Percentiles rank a stretch among this genome's conserved stretches.
Conservation (phyloP, 2,113 vertebrate species). For the Rousettus leschenaultii region DNA sequence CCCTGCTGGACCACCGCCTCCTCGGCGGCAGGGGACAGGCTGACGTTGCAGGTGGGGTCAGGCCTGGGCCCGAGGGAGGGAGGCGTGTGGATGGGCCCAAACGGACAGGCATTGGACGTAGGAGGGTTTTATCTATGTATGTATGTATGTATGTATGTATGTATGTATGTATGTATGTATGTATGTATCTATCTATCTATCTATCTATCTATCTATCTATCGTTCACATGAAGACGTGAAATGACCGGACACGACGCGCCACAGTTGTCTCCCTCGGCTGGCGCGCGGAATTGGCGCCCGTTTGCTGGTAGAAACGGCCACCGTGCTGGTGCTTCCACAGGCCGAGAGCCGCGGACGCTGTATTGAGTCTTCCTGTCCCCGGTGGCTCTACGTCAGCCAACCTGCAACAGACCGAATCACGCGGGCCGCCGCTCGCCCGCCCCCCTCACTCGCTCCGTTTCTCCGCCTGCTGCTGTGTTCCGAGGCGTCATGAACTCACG, state of each 20-base stretch:
- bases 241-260: background rate
- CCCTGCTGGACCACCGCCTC: background rate
- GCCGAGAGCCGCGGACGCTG: background rate
- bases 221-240: background rate
- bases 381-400: background rate
- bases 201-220: too few relatives aligned
- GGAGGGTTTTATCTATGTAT: background rate
- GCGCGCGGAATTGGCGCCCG: background rate
- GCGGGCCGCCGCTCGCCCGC: background rate
- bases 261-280: background rate
- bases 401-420: background rate
- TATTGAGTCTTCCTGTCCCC: background rate
- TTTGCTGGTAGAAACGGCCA: background rate
- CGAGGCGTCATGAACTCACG: slow-evolving; percentile 42
- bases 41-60: background rate
- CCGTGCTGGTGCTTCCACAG: background rate
- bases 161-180: too few relatives aligned
- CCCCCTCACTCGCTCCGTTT: background rate
- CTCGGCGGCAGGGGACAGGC: background rate
- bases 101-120: background rate
- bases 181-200: too few relatives aligned
- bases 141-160: too few relatives aligned
- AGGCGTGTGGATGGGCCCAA: background rate
- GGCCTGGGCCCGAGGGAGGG: background rate
- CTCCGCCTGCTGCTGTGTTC: background rate